Base-by-base conservation (phyloP, 2,797 vertebrate genomes). In the Scarus forsteni region DNA sequence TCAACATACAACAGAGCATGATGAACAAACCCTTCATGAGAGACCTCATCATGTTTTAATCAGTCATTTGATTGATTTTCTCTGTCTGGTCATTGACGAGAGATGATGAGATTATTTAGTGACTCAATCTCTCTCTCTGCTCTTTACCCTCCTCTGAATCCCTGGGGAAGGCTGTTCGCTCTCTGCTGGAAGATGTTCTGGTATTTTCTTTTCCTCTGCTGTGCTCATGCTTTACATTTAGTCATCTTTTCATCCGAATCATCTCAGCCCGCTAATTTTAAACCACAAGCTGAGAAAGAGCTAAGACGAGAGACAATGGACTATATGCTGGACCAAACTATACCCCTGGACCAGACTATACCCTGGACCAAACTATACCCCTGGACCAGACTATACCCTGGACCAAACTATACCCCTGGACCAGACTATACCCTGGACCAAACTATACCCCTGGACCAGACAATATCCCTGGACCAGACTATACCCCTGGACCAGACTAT, bases 31-130 rank as follows among this genome's bases (percentile, higher is more conserved):
- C 65, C 57, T 60, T n/a, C 42, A 49, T 52, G 39, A 34, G 46
- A 52, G 66, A 53, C 44, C 36, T 49, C n/a, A 16, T 44, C 34
- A 59, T 56, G 11, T 77, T 78, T 72, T 2, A 60, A 64, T 38
- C n/a, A 62, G 15, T 40, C 38, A 16, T 39, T 14, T 80, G 56
- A 83, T 66, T 39, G 46, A 74, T 73, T 61, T 38, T 9, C 18
- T 5, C 14, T 65, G 51, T 51, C 44, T 64, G 14, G 2, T 63
- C 52, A 51, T 19, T 72, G 52, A 75, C 71, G 52, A 48, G 16
- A 74, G 52, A 65, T 73, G 55, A 65, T 73, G 36, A 71, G 34
- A 64, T 60, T 45, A 76, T 70, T 68, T 62, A 73, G 70, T 38
- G 16, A 61, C 49, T 72, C 27, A 19, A 7, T 63, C 56, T 69